Conservation (phyloP, 2,888 invertebrate genomes). For the Apamea anceps region DNA sequence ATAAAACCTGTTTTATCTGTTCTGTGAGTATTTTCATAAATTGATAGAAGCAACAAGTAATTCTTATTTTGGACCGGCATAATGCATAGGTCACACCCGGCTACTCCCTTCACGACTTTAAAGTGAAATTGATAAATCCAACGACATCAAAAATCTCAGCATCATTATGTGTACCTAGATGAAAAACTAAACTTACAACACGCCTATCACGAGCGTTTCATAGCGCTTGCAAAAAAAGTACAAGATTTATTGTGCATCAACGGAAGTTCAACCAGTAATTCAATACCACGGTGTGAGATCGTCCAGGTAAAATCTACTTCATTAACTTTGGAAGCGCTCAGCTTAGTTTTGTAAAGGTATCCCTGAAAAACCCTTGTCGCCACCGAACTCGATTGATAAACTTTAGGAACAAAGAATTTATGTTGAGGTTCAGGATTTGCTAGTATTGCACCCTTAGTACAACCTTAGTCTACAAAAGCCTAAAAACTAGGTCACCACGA, state of each 20-base stretch:
- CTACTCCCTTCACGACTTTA: neutral
- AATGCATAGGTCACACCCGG: neutral
- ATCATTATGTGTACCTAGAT: no score
- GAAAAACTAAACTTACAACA: neutral
- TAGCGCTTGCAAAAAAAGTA: neutral
- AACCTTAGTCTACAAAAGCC: neutral
- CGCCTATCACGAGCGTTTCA: neutral
- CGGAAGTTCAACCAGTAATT: neutral
- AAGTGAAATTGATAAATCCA: neutral
- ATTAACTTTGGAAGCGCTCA: neutral
- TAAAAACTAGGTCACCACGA: no score
- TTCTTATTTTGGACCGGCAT: neutral
- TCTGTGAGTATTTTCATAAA: no score
- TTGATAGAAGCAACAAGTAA: neutral
- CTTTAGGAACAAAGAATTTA: neutral
- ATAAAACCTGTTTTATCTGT: no score
- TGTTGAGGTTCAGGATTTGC: neutral
- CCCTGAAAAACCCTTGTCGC: neutral
- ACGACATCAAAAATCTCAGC: neutral
- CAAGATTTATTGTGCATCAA: neutral
- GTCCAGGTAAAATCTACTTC: neutral
- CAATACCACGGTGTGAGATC: no score
- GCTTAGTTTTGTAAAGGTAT: neutral
- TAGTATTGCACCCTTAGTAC: neutral
- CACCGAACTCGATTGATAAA: neutral